Evolutionary conservation across 2,113 vertebrate genomes (phyloP).

Genomic region (Hydropotes inermis): DNA sequence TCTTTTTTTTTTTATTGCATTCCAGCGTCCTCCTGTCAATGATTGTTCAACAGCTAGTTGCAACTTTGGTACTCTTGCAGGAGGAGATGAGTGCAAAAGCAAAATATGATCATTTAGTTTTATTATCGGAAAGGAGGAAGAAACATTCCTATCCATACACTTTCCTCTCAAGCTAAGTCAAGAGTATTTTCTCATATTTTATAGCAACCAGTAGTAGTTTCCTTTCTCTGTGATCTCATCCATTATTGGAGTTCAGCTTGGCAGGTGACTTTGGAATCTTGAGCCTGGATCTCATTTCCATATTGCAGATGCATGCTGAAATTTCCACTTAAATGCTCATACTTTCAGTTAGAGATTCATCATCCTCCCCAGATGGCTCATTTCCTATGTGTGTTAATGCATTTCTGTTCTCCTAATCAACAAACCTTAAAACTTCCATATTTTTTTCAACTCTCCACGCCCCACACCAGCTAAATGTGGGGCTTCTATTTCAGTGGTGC

Average conservation of each 20-base stretch:
- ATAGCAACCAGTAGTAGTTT: not conserved
- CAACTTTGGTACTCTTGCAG: not conserved
- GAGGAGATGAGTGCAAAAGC: not conserved
- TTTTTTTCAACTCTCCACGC: not conserved
- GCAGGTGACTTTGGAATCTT: not conserved
- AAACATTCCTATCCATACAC: not conserved
- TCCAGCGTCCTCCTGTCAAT: not conserved
- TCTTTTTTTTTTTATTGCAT: not conserved
- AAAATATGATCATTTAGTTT: not conserved
- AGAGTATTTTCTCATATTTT: not conserved
- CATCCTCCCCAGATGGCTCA: not conserved
- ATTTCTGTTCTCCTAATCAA: not conserved
- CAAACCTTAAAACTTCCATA: not conserved
- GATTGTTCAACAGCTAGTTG: not conserved
- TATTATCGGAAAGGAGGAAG: not conserved
- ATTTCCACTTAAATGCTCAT: not conserved
- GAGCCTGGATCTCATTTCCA: not conserved
- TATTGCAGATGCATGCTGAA: not conserved
- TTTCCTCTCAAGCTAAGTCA: not conserved
- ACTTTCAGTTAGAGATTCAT: not conserved
- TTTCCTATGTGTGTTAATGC: not conserved
- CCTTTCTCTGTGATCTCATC: not conserved
- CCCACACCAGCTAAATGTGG: not conserved
- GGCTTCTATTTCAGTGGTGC: not conserved
- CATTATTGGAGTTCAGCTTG: not conserved